Evolutionary conservation across 2,113 vertebrate genomes (phyloP), one percentile per base, ranked within the genome.

Genomic region (Syrmaticus mikado): DNA sequence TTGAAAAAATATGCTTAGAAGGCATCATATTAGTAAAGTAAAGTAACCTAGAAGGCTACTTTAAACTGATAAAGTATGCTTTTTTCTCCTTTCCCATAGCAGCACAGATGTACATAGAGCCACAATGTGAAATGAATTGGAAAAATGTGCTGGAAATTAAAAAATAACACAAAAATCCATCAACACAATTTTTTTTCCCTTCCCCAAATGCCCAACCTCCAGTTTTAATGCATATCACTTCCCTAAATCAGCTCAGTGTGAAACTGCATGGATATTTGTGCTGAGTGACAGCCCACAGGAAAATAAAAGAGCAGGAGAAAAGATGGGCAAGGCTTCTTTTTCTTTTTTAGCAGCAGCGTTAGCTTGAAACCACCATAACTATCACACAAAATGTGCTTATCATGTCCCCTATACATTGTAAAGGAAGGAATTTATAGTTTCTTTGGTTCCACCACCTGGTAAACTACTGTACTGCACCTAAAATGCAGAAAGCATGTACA

Each of bases 361-460:
- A 60, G 43, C 32, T 32, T 58, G 48, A 38, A 81, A 19, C 28
- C 40, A n/a, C 36, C 0, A 0, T 17, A 78, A 67, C 21, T 19
- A 21, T 0, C 87, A 43, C 32, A 91, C 46, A 72, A 22, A 34
- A 83, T 17, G 40, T 24, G 70, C 27, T 70, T 46, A 8, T 60
- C 4, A 27, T 3, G 38, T 10, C 17, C 32, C 19, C 48, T 14
- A 4, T 0, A 4, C 8, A 64, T 0, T 28, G 19, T 38, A 60
- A 72, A 30, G 38, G n/a, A 72, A 30, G 38, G n/a, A 36, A 57
- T 41, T 8, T 22, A 30, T 0, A 58, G 19, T 25, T 66, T n/a
- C 46, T 86, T 68, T 94, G 77, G 83, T 89, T 89, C 96, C 90
- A 90, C 74, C 94, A 68, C 4, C 77, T 76, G 92, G 70, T 36